A percentile compares a stretch with the other conserved stretches of the same genome.
phyloP scores from a whole-genome alignment of 2,888 invertebrate genomes.

The Gymnosoma rotundatum region DNA sequence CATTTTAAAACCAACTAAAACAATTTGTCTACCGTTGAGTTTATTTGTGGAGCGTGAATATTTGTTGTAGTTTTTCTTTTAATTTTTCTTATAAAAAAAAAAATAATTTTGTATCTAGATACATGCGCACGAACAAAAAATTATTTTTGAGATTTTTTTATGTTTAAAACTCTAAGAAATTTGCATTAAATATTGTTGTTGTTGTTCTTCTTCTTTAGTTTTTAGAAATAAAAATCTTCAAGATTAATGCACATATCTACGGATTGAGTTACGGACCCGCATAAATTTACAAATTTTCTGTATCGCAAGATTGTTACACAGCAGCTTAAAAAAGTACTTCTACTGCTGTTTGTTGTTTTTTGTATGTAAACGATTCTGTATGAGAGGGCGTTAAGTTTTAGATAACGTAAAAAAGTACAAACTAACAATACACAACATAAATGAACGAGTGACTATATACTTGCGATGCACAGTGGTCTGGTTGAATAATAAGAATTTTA shows the following conservation, averaged over 20 bases:
- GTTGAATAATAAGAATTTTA: not conserved
- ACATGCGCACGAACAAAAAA: conserved; percentile 60
- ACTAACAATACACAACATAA: conserved; percentile 22
- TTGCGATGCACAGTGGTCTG: conserved; percentile 3
- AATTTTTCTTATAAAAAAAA: not conserved
- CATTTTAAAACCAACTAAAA: conserved; percentile 36
- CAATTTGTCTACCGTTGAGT: conserved; percentile 35
- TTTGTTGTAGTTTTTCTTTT: conserved; percentile 20
- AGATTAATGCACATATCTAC: conserved; percentile 46
- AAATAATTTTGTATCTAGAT: conserved; percentile 22
- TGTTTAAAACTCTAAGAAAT: conserved; percentile 54
- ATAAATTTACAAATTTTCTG: conserved; percentile 52
- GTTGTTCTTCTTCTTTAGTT: not conserved
- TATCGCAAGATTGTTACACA: conserved; percentile 42
- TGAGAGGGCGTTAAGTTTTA: conserved; percentile 63
- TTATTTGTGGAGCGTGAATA: conserved; percentile 26
- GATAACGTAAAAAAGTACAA: conserved; percentile 26
- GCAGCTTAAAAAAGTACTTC: conserved; percentile 21
- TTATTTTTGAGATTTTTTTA: conserved; percentile 5
- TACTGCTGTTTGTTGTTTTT: conserved; percentile 12
- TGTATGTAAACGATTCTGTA: not conserved
- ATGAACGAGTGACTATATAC: conserved; percentile 5
- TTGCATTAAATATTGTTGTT: conserved; percentile 48
- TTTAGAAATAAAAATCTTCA: conserved; percentile 18
- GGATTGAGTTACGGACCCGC: conserved; percentile 62